Conservation (phyloP, 2,113 vertebrate genomes). For the Elaphurus davidianus region DNA sequence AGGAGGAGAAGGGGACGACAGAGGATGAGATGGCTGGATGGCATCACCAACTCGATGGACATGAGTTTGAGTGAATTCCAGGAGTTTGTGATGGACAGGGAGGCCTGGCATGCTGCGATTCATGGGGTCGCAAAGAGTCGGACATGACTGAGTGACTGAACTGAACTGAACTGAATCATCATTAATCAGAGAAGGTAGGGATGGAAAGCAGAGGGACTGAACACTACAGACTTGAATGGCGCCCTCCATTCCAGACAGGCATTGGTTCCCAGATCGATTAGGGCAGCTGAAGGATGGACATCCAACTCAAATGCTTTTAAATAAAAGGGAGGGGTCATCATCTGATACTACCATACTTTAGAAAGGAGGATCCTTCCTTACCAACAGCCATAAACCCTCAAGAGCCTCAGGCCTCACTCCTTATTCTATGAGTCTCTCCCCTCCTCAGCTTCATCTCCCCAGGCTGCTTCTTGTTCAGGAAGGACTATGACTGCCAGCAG, state of each 20-base stretch:
- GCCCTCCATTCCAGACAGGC: not conserved
- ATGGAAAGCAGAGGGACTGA: not conserved
- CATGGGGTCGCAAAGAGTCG: no score
- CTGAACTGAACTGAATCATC: not conserved
- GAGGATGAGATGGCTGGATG: no score
- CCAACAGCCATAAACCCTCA: rapidly evolving
- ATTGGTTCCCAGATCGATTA: no score
- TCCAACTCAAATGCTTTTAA: not conserved
- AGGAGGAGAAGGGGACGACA: no score
- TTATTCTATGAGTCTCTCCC: not conserved
- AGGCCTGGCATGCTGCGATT: no score
- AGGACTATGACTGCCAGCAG: rapidly evolving
- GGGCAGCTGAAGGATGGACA: rapidly evolving
- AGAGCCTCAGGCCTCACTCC: not conserved
- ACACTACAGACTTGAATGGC: no score
- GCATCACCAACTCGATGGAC: no score
- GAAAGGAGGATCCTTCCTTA: not conserved
- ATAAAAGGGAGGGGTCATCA: not conserved
- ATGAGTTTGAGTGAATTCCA: no score
- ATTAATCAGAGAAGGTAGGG: not conserved
- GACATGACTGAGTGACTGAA: no score
- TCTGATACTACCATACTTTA: rapidly evolving
- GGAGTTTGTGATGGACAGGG: no score
- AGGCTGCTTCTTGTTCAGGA: not conserved
- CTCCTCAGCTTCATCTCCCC: rapidly evolving